These are phyloP conservation scores for Myotis brandtii DNA, from an alignment of 2,113 vertebrate species.

Conservation along the genomic window DNA sequence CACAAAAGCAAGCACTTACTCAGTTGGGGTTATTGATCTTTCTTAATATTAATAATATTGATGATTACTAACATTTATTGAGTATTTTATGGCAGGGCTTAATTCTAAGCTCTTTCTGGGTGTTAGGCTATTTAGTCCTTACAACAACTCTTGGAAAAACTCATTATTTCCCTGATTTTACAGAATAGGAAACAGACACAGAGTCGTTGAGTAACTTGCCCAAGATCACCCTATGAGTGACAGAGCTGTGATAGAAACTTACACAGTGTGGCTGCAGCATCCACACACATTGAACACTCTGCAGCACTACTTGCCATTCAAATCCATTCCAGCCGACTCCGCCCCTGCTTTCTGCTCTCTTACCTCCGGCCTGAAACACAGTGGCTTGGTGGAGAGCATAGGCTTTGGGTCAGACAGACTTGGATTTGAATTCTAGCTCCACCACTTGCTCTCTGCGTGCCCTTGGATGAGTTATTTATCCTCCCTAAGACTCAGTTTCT, in stretches of 20 bases:
- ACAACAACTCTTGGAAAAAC: not conserved
- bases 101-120: not conserved
- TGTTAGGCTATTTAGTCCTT: not conserved
- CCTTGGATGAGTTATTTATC: too few species aligned
- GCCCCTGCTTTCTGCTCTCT: not conserved
- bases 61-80: not conserved
- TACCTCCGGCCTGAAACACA: not conserved
- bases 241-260: not conserved
- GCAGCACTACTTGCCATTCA: not conserved
- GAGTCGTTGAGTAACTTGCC: not conserved
- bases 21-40: not conserved
- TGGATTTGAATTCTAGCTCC: not conserved
- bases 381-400: not conserved
- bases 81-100: not conserved
- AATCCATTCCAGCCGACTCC: not conserved
- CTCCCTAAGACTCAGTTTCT: not conserved
- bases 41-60: not conserved
- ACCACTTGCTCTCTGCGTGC: not conserved
- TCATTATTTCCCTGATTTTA: not conserved
- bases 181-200: not conserved
- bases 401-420: not conserved
- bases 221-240: not conserved
- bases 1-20: not conserved
- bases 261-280: not conserved
- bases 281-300: not conserved